Conservation (phyloP, 2,888 invertebrate species). For the Sabatieria punctata region DNA sequence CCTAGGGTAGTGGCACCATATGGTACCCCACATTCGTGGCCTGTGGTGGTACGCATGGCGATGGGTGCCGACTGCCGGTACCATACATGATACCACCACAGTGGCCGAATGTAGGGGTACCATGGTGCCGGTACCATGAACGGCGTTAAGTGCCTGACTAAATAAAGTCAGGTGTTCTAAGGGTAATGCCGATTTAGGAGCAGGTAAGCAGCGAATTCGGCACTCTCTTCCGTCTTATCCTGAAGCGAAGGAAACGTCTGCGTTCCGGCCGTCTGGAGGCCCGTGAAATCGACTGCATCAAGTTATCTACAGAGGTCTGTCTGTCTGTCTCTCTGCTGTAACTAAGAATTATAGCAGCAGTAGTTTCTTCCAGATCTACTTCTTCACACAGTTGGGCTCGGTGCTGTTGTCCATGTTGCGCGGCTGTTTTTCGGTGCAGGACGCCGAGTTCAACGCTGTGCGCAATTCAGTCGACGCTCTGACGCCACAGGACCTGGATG, state of each 20-base stretch:
- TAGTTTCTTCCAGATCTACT: constrained; percentile 1
- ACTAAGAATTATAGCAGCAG: no score
- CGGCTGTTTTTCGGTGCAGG: neutral
- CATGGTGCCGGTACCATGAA: no score
- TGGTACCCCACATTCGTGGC: no score
- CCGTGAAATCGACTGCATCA: constrained; percentile 1
- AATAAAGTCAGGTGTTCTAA: no score
- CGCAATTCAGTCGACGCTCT: neutral
- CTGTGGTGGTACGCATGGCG: no score
- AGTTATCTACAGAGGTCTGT: neutral
- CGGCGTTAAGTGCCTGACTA: no score
- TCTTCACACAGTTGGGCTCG: neutral
- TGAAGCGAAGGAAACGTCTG: neutral
- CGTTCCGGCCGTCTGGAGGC: neutral
- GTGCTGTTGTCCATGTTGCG: neutral
- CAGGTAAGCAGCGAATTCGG: neutral
- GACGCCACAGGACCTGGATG: neutral
- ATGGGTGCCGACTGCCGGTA: no score
- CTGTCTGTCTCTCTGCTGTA: no score
- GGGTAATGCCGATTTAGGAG: neutral
- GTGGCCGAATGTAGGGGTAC: no score
- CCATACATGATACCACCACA: no score
- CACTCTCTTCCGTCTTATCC: neutral
- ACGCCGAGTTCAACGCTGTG: neutral
- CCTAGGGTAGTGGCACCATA: no score